Base-by-base conservation (phyloP, 2,113 vertebrate genomes). In the Peromyscus californicus region DNA sequence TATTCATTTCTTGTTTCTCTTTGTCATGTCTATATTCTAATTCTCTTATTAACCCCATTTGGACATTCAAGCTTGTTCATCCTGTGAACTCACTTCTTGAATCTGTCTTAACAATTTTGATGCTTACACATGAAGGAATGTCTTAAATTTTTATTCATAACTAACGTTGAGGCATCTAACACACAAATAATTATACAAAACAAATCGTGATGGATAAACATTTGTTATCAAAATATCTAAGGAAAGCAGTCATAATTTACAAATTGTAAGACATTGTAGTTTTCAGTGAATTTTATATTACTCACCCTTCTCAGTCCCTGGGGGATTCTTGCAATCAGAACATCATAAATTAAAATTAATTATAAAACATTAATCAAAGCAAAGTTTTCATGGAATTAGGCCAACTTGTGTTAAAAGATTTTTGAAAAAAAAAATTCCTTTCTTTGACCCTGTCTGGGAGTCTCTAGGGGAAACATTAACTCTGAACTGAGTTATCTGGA, bases 161-260 rank as follows among this genome's bases (percentile, higher is more conserved):
- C 59, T 67, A 75, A 79, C 21, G 65, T 65, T 74, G 19, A 75
- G 17, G 0, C 16, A 16, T 51, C 39, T n/a, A 93, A 33, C 11
- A 59, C 57, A 42, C 88, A 92, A 21, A 65, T 31, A 70, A 76
- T 57, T 36, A 67, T 67, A 74, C n/a, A 61, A 65, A 82, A 95
- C 26, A 78, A 59, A 72, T 22, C 2, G 17, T 0, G 9, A 48
- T 24, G 9, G 26, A 63, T 76, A 88, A 75, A 72, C 5, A 29
- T 86, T n/a, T 63, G 22, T 24, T 59, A 9, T 57, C 75, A 72
- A 95, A 93, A 36, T 19, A 54, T 86, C 31, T 85, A 33, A 63
- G 19, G 78, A 94, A 83, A 94, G 48, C 54, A 92, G 83, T 36
- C 69, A 82, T 85, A 61, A 67, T 61, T 88, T 84, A 93, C 51